Conservation (phyloP, 2,797 vertebrate species). For the Bradypodion pumilum region DNA sequence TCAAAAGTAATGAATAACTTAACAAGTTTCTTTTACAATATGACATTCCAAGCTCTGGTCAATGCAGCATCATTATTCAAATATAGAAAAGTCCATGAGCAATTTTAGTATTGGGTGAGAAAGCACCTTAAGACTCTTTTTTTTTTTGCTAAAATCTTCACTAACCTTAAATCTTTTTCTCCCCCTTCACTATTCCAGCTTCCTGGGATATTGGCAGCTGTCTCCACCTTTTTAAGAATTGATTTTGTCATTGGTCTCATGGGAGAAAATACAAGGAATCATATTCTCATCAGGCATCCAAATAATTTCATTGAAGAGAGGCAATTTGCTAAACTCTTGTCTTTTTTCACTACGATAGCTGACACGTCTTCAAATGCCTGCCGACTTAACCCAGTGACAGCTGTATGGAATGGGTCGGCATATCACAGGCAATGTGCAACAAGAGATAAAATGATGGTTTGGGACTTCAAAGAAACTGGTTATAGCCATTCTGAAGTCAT, state of each 20-base stretch:
- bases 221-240: constrained; percentile 25
- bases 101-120: neutral
- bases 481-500: constrained; percentile 58
- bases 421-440: constrained; percentile 67
- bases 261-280: constrained; percentile 58
- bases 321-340: constrained; percentile 72
- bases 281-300: constrained; percentile 54
- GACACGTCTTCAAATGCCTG: constrained; percentile 72
- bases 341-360: constrained; percentile 60
- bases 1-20: no score
- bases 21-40: no score
- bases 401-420: constrained; percentile 70
- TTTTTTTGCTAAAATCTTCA: constrained; percentile 11
- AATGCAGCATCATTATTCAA: neutral
- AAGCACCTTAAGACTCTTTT: constrained; percentile 6
- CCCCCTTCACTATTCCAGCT: neutral
- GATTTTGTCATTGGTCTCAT: constrained; percentile 34
- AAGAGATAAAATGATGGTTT: constrained; percentile 75
- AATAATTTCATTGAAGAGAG: constrained; percentile 67
- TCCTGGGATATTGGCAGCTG: constrained; percentile 36
- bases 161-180: neutral
- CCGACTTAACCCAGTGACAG: constrained; percentile 75
- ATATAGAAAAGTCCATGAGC: neutral
- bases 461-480: constrained; percentile 75
- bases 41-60: neutral